Evolutionary conservation across 2,888 invertebrate genomes (phyloP).

Genomic region (Thereva nobilitata): DNA sequence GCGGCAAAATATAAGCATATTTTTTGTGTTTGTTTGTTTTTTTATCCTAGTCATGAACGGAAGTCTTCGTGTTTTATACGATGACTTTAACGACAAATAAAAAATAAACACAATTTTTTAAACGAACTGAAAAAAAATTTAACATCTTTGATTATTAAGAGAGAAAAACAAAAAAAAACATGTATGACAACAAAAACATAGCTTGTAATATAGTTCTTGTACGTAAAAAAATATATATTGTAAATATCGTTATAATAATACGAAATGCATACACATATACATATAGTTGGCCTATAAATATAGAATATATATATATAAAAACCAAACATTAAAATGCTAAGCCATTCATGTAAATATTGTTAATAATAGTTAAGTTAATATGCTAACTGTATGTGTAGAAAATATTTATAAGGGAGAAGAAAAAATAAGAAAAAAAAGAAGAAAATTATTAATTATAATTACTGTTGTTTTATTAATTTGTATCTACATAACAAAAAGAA

Average conservation of each 20-base stretch:
- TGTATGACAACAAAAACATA: neutral
- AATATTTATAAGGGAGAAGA: neutral
- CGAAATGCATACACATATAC: neutral
- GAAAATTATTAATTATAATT: too few relatives aligned
- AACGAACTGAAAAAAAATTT: slow-evolving; percentile 18
- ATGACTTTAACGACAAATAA: slow-evolving; percentile 25
- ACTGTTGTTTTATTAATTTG: too few relatives aligned
- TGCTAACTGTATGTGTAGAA: slow-evolving; percentile 32
- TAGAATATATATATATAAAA: neutral
- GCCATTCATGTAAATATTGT: slow-evolving; percentile 29
- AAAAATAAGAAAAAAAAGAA: too few relatives aligned
- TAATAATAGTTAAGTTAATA: slow-evolving; percentile 20
- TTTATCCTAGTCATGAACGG: neutral
- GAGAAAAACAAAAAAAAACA: too few relatives aligned
- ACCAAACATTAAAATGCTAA: slow-evolving; percentile 17
- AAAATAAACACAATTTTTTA: slow-evolving; percentile 16
- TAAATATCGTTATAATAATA: slow-evolving; percentile 4
- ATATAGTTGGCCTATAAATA: slow-evolving; percentile 28
- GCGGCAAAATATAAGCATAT: too few relatives aligned
- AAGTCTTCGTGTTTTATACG: slow-evolving; percentile 42
- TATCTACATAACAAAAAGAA: too few relatives aligned
- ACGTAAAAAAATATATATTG: slow-evolving; percentile 24
- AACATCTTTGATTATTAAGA: too few relatives aligned
- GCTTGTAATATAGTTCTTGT: slow-evolving; percentile 30
- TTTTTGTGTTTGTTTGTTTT: too few relatives aligned